Conservation (phyloP, 2,888 invertebrate genomes). For the Psococerastis gibbosa region DNA sequence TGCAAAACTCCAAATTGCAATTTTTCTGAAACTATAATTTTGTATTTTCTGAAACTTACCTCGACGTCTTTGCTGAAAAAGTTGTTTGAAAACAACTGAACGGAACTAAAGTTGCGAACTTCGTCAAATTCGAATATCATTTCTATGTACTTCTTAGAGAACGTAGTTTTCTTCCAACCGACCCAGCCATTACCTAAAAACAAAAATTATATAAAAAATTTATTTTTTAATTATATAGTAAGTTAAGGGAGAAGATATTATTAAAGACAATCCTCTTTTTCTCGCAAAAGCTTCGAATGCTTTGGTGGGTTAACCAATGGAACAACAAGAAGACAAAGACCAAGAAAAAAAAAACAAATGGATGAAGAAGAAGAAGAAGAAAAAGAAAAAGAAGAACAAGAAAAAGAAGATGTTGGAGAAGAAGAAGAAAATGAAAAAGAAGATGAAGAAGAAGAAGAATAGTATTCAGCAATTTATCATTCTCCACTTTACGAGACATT, state of each 20-base stretch:
- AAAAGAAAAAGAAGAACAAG: conserved; percentile 7
- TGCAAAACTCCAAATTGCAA: no score
- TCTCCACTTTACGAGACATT: neutral
- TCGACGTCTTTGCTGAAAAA: conserved; percentile 46
- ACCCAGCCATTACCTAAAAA: conserved; percentile 50
- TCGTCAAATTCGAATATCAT: conserved; percentile 51
- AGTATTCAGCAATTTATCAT: neutral
- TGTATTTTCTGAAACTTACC: no score
- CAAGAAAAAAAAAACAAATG: no score
- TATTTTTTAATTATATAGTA: conserved; percentile 11
- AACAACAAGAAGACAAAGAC: no score
- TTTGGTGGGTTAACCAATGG: no score
- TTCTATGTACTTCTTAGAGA: conserved; percentile 35
- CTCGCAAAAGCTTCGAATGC: no score
- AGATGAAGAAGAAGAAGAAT: neutral
- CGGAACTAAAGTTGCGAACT: conserved; percentile 43
- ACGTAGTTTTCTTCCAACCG: conserved; percentile 46
- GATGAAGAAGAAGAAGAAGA: no score
- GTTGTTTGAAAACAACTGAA: conserved; percentile 51
- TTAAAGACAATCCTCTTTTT: no score
- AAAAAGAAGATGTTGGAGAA: no score
- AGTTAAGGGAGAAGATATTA: conserved; percentile 14
- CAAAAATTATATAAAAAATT: conserved; percentile 11
- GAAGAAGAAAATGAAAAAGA: neutral
- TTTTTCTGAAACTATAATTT: no score